Percentiles rank a stretch among this genome's conserved stretches.
These are phyloP conservation scores for Mythimna loreyi DNA, from an alignment of 2,888 invertebrate genomes.

Conservation along the genomic window DNA sequence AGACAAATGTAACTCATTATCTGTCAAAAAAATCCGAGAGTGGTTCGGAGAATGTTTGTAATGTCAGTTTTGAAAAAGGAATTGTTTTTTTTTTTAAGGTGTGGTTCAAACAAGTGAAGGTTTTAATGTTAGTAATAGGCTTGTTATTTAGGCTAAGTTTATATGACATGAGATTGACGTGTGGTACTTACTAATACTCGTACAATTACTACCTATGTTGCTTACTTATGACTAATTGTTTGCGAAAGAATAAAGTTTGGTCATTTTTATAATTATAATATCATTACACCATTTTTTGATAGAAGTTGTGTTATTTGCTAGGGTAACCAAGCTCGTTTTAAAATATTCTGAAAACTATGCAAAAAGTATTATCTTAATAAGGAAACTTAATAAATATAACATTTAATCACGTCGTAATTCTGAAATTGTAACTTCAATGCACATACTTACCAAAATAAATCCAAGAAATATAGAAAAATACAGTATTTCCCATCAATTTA, in stretches of 20 bases:
- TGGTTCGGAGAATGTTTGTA: constrained; percentile 38
- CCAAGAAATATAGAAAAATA: constrained; percentile 25
- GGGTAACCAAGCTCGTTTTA: not conserved
- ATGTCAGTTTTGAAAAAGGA: constrained; percentile 15
- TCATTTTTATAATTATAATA: not conserved
- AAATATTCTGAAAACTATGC: not conserved
- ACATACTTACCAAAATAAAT: not conserved
- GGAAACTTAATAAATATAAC: not conserved
- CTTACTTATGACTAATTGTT: not conserved
- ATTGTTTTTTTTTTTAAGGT: constrained; percentile 19
- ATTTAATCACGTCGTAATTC: not conserved
- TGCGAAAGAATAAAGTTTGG: not conserved
- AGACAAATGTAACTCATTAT: constrained; percentile 59
- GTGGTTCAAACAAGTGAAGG: constrained; percentile 30
- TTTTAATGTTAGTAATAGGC: constrained; percentile 16
- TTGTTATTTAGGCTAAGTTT: constrained; percentile 20
- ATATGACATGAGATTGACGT: constrained; percentile 45
- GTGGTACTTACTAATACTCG: not conserved
- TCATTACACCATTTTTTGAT: not conserved
- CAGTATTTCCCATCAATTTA: constrained; percentile 50
- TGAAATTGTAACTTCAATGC: not conserved
- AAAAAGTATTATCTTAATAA: not conserved
- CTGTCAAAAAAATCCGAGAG: constrained; percentile 22
- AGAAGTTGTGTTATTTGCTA: not conserved
- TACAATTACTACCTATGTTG: not conserved